Evolutionary conservation across 1,140 invertebrate genomes (phyloP), one percentile per base, ranked within the genome.

Genomic region (Lordiphosa mommai): DNA sequence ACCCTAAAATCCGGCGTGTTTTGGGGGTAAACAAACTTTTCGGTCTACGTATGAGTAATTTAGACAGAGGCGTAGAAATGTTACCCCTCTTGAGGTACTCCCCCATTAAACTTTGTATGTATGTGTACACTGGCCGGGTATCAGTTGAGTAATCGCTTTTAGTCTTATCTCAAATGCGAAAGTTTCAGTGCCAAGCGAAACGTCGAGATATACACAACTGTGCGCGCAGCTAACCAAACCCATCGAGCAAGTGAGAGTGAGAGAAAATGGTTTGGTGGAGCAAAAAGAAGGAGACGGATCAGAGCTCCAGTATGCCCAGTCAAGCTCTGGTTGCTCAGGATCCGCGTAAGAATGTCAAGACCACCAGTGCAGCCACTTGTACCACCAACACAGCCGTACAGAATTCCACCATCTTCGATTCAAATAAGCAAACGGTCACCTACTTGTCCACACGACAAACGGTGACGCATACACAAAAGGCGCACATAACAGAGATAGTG

Each of bases 331-430:
- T 61, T 13, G 12, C 7, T 3, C 86, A 87, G 58, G 86, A 88
- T 82, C 76, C 86, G 8, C 66, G 85, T 1, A 87, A 76, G 6
- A 59, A 58, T n/a, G 86, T 88, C 2, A 63, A 66, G 4, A 88
- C 86, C 2, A 86, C 76, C 1, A 84, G 69, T 33, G 86, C 86
- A 3, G 53, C 73, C 37, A 79, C 76, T 2, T 58, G 60, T 37
- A 87, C 86, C 3, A 88, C 80, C n/a, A 72, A 86, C 29, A 88
- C 86, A 5, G 74, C 86, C 0, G 72, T 79, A 41, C 72, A 86
- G 41, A 88, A 72, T 43, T 82, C 86, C 0, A 88, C 86, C 1
- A 88, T 86, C 38, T 60, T 73, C 13, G 63, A 88, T 51, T 84
- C 34, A 20, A 86, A 86, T 36, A 79, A 59, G 8, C 76, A 80